phyloP scores from a whole-genome alignment of 2,113 vertebrate genomes.

The Poecilia latipinna region DNA sequence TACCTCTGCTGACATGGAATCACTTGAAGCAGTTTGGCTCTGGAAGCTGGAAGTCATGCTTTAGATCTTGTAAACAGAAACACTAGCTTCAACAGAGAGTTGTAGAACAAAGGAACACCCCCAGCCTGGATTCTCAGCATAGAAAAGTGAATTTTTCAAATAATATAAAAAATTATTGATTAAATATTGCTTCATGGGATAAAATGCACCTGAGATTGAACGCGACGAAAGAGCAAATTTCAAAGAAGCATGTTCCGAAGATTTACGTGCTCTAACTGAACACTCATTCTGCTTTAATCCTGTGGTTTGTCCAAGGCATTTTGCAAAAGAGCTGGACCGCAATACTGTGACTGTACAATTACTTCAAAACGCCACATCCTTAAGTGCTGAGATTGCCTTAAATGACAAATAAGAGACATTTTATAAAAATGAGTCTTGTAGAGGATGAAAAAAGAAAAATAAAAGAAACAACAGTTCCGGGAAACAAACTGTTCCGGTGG shows the following conservation, averaged over 20 bases:
- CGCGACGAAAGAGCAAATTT: slow-evolving; percentile 31
- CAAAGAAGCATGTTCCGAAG: slow-evolving; percentile 38
- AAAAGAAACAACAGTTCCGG: slow-evolving; percentile 39
- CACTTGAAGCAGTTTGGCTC: slow-evolving; percentile 50
- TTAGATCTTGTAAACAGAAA: slow-evolving; percentile 53
- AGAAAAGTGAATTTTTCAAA: slow-evolving; percentile 49
- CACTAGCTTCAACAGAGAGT: slow-evolving; percentile 23
- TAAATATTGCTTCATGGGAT: slow-evolving; percentile 22
- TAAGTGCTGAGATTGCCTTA: slow-evolving; percentile 46
- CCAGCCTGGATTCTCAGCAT: slow-evolving; percentile 15
- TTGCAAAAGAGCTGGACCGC: slow-evolving; percentile 50
- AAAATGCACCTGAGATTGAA: slow-evolving; percentile 26
- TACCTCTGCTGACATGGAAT: slow-evolving; percentile 60
- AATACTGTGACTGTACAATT: slow-evolving; percentile 53
- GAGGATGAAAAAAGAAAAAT: slow-evolving; percentile 25
- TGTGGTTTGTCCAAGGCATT: slow-evolving; percentile 58
- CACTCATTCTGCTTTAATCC: slow-evolving; percentile 52
- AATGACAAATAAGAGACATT: slow-evolving; percentile 71
- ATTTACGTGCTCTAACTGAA: slow-evolving; percentile 66
- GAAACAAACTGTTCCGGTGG: slow-evolving; percentile 71
- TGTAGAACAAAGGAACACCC: not conserved
- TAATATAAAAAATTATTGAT: slow-evolving; percentile 9
- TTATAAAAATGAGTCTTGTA: slow-evolving; percentile 48
- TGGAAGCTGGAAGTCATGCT: slow-evolving; percentile 49
- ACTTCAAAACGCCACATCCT: slow-evolving; percentile 65